Evolutionary conservation across 2,113 vertebrate species (phyloP), one percentile per base, ranked within the genome.

Genomic region (Neofelis nebulosa): DNA sequence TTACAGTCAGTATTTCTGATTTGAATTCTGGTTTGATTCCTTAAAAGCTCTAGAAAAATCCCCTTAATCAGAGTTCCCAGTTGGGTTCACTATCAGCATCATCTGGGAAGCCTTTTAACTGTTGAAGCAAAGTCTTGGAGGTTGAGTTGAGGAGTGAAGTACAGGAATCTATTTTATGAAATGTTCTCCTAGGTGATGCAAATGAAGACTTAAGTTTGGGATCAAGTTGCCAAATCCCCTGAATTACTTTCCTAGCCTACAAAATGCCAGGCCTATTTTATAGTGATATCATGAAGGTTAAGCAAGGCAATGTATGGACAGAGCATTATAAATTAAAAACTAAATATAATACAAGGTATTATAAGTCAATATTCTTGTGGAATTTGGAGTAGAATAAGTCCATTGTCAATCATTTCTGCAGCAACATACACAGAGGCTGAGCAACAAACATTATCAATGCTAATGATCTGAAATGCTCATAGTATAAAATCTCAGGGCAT

Each of bases 21-120:
- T 61, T 55, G 48, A 90, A 8, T 83, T 94, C 29, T 81, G 76
- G 27, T 55, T 94, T 50, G 79, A 8, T 25, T 50, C 57, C 14
- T n/a, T 57, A 89, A 78, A 38, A 89, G 45, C 16, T 95, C 87
- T 48, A 86, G 83, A 82, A 96, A 87, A 96, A 55, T 31, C 27
- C 38, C 68, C 36, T 61, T 88, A 80, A 41, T 21, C 89, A 61
- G 41, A 33, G 25, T 68, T 89, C 55, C 29, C 23, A 19, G 3
- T 8, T 5, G 4, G 12, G n/a, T 21, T 90, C 74, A 82, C 65
- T 14, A 41, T 92, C 57, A 38, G 31, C 12, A 16, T 57, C 38
- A 4, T 65, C 68, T 48, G 36, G 23, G 31, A 33, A 95, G 50
- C 8, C 23, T 69, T 86, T 48, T 57, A 76, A 83, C 63, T 57